These are phyloP conservation scores for Uria lomvia DNA, from an alignment of 2,113 vertebrate species.

Conservation along the genomic window DNA sequence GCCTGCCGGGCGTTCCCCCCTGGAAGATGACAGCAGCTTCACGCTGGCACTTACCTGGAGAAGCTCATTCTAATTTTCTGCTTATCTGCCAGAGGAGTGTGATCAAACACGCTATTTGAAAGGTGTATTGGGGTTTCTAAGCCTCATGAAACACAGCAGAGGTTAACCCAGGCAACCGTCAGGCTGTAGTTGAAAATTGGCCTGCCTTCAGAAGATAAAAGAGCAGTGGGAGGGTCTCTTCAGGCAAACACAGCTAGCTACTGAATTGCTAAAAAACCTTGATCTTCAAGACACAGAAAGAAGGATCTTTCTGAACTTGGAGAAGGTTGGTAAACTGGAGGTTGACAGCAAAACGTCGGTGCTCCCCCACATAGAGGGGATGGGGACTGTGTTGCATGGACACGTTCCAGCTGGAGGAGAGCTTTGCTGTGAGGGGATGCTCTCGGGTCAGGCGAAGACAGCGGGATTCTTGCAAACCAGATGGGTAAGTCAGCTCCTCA, in stretches of 20 bases:
- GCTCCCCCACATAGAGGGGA: not conserved
- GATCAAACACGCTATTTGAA: slow-evolving; percentile 18
- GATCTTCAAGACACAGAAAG: slow-evolving; percentile 44
- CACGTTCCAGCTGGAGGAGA: not conserved
- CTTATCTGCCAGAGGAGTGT: slow-evolving; percentile 25
- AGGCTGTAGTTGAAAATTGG: slow-evolving; percentile 43
- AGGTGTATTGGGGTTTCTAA: slow-evolving; percentile 17
- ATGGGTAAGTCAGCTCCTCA: slow-evolving; percentile 34
- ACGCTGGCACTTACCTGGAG: not conserved
- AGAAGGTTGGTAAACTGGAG: slow-evolving; percentile 4
- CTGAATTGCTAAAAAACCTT: slow-evolving; percentile 41
- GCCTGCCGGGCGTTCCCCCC: not conserved
- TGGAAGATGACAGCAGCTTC: not conserved
- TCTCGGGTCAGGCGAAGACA: not conserved
- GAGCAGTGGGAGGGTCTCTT: slow-evolving; percentile 60
- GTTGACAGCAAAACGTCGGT: not conserved
- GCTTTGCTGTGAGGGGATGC: not conserved
- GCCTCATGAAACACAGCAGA: slow-evolving; percentile 42
- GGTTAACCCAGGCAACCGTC: slow-evolving; percentile 57
- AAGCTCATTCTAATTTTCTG: not conserved
- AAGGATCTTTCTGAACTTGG: slow-evolving; percentile 29
- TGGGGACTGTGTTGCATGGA: not conserved
- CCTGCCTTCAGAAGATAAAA: slow-evolving; percentile 53
- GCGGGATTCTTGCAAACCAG: slow-evolving; percentile 21
- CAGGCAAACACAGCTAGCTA: slow-evolving; percentile 27